These are phyloP conservation scores for Scaptodrosophila lebanonensis DNA, from an alignment of 1,140 invertebrate species.

Conservation along the genomic window DNA sequence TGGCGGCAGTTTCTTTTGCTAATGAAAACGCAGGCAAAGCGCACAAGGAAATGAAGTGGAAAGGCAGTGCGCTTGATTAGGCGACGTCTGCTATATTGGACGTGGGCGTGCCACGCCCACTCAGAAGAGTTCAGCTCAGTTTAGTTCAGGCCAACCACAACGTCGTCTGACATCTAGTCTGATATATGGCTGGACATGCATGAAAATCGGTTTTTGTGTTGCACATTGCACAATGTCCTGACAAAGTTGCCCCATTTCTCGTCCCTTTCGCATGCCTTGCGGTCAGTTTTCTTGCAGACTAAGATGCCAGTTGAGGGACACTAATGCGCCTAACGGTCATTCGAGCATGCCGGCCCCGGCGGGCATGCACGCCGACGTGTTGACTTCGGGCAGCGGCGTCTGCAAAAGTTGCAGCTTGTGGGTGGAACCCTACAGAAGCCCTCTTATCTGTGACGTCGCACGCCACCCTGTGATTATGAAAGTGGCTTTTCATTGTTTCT, in stretches of 20 bases:
- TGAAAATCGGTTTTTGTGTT: conserved; percentile 23
- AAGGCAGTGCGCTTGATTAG: not conserved
- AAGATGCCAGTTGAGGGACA: conserved; percentile 59
- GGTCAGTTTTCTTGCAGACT: conserved; percentile 18
- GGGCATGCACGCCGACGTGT: no score
- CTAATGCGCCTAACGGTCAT: conserved; percentile 27
- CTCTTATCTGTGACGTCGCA: no score
- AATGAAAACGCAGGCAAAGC: not conserved
- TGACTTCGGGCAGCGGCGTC: no score
- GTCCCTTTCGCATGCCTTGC: not conserved
- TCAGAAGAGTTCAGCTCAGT: no score
- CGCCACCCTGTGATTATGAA: no score
- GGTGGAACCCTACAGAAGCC: no score
- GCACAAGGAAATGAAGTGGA: not conserved
- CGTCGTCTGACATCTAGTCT: conserved; percentile 53
- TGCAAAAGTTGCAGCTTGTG: no score
- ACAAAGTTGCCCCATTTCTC: conserved; percentile 29
- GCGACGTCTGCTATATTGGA: conserved; percentile 10
- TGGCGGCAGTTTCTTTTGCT: conserved; percentile 4
- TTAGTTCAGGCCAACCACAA: no score
- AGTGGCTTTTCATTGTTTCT: no score
- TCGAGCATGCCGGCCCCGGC: not conserved
- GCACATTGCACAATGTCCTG: conserved; percentile 19
- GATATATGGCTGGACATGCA: conserved; percentile 49
- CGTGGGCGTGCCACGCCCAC: conserved; percentile 1